Conservation (phyloP, 1,140 invertebrate genomes). For the Drosophila simulans region DNA sequence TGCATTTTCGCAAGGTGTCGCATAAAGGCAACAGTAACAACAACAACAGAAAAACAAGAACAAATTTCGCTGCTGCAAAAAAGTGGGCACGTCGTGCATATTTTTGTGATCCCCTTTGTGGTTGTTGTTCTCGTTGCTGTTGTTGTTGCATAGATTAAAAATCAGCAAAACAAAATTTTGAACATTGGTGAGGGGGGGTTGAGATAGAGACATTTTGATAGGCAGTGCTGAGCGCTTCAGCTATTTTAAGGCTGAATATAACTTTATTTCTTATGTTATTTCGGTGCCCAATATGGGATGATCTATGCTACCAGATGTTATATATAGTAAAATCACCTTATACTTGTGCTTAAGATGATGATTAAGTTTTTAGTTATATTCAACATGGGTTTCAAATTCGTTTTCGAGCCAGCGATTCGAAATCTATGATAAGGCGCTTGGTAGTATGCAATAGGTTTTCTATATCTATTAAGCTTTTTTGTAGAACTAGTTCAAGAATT, state of each 20-base stretch:
- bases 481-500: no score
- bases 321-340: no score
- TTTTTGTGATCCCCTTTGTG: conserved; percentile 55
- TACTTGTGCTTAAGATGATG: no score
- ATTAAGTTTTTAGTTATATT: no score
- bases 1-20: conserved; percentile 80
- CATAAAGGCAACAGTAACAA: conserved; percentile 33
- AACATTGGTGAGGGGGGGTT: conserved; percentile 5
- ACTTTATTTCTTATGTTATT: neutral
- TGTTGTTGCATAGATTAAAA: conserved; percentile 72
- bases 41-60: conserved; percentile 43
- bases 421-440: no score
- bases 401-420: no score
- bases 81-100: conserved; percentile 80
- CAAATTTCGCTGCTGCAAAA: conserved; percentile 64
- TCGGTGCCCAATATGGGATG: no score
- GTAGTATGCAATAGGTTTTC: no score
- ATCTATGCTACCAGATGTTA: no score
- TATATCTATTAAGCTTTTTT: no score
- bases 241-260: neutral
- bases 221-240: conserved; percentile 7
- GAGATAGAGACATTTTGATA: neutral
- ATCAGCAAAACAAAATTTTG: conserved; percentile 46
- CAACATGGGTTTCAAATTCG: no score
- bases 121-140: conserved; percentile 26